A percentile compares a stretch with the other conserved stretches of the same genome.
Evolutionary conservation across 2,888 invertebrate species (phyloP).

Genomic region (Lasioglossum malachurum): DNA sequence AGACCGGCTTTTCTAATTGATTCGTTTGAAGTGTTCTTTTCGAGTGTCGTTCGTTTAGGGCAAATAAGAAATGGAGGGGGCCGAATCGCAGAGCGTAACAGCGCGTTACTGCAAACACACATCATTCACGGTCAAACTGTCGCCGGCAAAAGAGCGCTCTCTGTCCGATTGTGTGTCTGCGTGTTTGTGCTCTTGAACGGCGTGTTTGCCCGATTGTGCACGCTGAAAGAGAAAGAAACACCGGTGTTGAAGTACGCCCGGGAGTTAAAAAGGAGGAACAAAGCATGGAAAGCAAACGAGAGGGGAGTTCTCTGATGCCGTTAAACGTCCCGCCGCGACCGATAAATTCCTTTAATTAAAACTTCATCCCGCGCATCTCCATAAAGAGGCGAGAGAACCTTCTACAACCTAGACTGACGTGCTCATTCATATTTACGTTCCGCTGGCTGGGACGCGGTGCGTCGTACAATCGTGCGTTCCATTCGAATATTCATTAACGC

Average conservation of each 20-base stretch:
- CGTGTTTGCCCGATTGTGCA: constrained; percentile 16
- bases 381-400: constrained; percentile 67
- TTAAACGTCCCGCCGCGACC: constrained; percentile 68
- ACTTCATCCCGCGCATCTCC: constrained; percentile 70
- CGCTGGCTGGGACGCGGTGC: constrained; percentile 44
- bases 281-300: constrained; percentile 48
- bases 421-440: constrained; percentile 71
- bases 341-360: constrained; percentile 77
- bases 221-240: constrained; percentile 26
- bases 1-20: not conserved
- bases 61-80: not conserved
- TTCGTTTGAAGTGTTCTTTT: not conserved
- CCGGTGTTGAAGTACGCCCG: constrained; percentile 1
- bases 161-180: not conserved
- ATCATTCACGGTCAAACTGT: constrained; percentile 22
- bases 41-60: not conserved
- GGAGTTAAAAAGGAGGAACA: constrained; percentile 44
- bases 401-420: constrained; percentile 42
- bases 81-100: not conserved
- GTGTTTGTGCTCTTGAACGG: constrained; percentile 13
- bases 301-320: constrained; percentile 61
- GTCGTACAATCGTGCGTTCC: constrained; percentile 32
- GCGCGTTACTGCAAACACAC: not conserved
- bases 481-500: constrained; percentile 31
- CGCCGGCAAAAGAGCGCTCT: not conserved